Percentiles rank a stretch among this genome's conserved stretches.
Conservation (phyloP, 1,140 invertebrate genomes). For the Plectrocnemia conspersa region DNA sequence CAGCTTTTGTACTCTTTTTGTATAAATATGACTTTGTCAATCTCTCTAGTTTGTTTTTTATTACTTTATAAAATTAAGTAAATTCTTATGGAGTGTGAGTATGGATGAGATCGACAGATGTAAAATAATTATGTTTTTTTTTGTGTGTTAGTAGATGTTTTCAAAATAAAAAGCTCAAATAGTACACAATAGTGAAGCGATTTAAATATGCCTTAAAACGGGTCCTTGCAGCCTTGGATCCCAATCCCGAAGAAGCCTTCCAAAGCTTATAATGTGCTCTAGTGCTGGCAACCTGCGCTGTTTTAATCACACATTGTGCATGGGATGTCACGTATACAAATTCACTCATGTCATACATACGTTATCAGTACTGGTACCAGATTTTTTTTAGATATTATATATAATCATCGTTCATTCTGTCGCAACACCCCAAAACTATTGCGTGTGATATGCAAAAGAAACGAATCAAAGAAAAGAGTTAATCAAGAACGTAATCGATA, state of each 20-base stretch:
- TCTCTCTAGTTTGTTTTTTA: no score
- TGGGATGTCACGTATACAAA: constrained; percentile 22
- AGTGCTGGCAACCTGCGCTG: constrained; percentile 22
- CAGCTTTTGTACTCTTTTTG: no score
- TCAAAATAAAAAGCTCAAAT: no score
- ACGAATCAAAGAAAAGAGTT: constrained; percentile 4
- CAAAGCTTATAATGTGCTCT: constrained; percentile 19
- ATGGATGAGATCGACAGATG: no score
- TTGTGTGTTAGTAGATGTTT: no score
- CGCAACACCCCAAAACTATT: constrained; percentile 24
- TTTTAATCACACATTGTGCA: constrained; percentile 20
- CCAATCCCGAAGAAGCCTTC: constrained; percentile 12
- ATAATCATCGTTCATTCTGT: no score
- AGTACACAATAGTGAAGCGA: constrained; percentile 13
- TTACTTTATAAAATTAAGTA: no score
- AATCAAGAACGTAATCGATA: not conserved
- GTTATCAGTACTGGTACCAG: no score
- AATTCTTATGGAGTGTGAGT: not conserved
- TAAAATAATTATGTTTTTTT: no score
- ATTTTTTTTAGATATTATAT: no score
- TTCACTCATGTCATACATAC: no score
- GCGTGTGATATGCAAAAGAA: constrained; percentile 29
- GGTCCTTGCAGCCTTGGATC: constrained; percentile 16
- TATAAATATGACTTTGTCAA: no score
- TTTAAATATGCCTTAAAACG: constrained; percentile 16